Base-by-base conservation (phyloP, 2,113 vertebrate species). In the Tupaia tana region DNA sequence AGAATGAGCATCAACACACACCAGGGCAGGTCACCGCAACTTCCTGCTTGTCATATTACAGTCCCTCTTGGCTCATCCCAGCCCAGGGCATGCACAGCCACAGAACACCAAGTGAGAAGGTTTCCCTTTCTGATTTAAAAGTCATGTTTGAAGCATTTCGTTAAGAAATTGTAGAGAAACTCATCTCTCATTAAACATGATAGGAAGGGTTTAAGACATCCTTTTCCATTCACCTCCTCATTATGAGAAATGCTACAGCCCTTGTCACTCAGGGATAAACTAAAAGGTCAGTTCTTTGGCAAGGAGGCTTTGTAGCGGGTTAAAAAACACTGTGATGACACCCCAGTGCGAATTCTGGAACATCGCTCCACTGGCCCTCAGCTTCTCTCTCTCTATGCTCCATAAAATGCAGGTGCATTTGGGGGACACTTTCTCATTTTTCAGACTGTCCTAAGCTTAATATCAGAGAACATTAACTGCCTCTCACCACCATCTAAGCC, bases 261-360 rank as follows among this genome's bases (percentile, higher is more conserved):
- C 2, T 31, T 58, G 96, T 87, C 97, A 95, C 92, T 96, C 93
- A 34, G 79, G 20, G 9, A 61, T 56, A 80, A 85, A 59, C 67
- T 66, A 58, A 97, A 97, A 96, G 92, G 93, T 96, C 96, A 95
- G 52, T 20, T 85, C 88, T 77, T 73, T 34, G 4, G 7, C 71
- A 24, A 15, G 52, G 88, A 71, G 71, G 63, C 43, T 16, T 54
- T 27, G 59, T 63, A 69, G 70, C 11, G 7, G 81, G 66, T 54
- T 20, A 61, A 89, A 67, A 79, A 92, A 87, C 59, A 73, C 16
- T 0, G 67, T 9, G 0, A 0, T 22, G 69, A 63, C 54, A 24
- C 24, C 34, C 67, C 56, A 8, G 9, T 24, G 22, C 59, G 7
- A 14, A 16, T 56, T 19, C 15, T 0, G 29, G 78, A 24, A 9